Evolutionary conservation across 2,888 invertebrate species (phyloP), one percentile per base, ranked within the genome.

Genomic region (Beris morrisii): DNA sequence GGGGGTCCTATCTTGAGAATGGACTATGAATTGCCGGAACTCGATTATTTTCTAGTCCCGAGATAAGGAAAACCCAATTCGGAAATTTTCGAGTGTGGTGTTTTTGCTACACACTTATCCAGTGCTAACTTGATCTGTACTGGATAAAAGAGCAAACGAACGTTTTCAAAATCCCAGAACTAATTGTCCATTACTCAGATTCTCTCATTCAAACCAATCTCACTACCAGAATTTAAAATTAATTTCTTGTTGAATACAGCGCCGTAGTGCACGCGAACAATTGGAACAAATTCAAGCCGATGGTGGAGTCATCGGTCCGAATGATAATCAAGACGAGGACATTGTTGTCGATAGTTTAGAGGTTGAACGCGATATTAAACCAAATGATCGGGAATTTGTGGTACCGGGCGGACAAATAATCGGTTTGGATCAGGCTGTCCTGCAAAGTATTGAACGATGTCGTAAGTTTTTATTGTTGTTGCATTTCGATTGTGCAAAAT

Each of bases 391-490:
- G 69, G 88, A 90, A 69, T 89, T 89, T 57, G 84, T 88, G 0
- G 82, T 89, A 64, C 88, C 88, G 55, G 89, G 88, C 0, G 91
- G 91, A 0, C 92, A 93, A 78, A 86, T 95, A 0, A 82, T 95
- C 70, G 91, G 95, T 0, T 80, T 97, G 61, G 97, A 97, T 79
- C 92, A 94, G 74, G 96, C 95, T 0, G 90, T 97, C 69, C 80
- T 96, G 1, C 92, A 93, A 75, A 93, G 96, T 74, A 95, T 97
- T 71, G 95, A 95, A 74, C 86, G 91, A 73, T 95, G 95, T 81
- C 87, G 88, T 88, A 79, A 81, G 86, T 81, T 43, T 66, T 50
- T 1, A 22, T 22, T 22, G 22, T 22, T 22, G 31, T 52, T n/a
- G 13, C 15, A 12, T 44, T 30, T 11, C 9, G 54, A 55, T 53